A percentile compares a stretch with the other conserved stretches of the same genome.
Conservation (phyloP, 2,113 vertebrate species). For the Columbina picui region DNA sequence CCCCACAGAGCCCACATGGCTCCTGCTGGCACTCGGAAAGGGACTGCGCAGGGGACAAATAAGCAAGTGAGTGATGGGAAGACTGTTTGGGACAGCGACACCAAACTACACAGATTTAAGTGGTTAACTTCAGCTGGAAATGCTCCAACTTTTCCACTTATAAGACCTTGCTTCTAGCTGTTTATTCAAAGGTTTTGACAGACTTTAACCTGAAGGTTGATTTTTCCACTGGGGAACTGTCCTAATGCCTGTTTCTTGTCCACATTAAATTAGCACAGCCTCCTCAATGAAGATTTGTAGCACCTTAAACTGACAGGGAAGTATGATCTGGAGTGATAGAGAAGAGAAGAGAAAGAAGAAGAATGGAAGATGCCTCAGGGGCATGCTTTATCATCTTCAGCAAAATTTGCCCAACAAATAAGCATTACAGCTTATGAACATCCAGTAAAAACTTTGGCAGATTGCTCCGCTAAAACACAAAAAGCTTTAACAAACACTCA, state of each 20-base stretch:
- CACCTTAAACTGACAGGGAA: neutral
- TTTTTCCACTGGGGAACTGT: neutral
- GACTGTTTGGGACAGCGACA: fast-evolving
- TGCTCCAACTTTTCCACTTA: neutral
- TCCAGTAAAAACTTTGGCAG: neutral
- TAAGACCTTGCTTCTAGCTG: neutral
- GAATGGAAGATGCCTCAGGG: fast-evolving
- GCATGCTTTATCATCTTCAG: neutral
- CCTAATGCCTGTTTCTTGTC: neutral
- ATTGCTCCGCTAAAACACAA: neutral
- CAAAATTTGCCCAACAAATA: neutral
- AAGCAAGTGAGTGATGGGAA: neutral
- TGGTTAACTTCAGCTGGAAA: neutral
- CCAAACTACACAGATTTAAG: neutral
- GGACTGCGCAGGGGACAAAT: neutral
- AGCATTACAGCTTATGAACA: neutral
- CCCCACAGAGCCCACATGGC: neutral
- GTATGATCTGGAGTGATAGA: neutral
- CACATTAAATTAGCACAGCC: neutral
- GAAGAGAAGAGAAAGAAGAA: neutral
- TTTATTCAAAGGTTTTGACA: conserved; percentile 11
- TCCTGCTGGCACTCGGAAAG: neutral
- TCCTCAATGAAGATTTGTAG: neutral
- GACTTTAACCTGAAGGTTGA: neutral
- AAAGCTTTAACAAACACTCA: neutral